Evolutionary conservation across 2,888 invertebrate genomes (phyloP), one percentile per base, ranked within the genome.

Genomic region (Seira musarum): DNA sequence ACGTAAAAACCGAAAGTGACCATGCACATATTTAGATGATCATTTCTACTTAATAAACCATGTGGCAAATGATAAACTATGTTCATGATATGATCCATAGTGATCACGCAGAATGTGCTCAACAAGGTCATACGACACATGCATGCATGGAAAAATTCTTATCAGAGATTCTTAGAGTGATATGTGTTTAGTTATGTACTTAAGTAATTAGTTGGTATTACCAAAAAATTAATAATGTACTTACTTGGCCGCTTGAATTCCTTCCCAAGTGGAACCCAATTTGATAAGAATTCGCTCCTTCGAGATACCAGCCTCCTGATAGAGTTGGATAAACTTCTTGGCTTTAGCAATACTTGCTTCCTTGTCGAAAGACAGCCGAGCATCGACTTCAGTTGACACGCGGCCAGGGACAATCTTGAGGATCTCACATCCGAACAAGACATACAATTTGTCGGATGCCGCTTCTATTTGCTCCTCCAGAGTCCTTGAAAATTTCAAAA

Each of bases 251-350:
- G 99, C 99, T 90, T 98, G 96, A 84, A 99, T 98, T 30, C 99
- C 99, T 90, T 99, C 99, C 99, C 99, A 99, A 0, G 99, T 99
- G 0, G 98, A 97, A 0, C 98, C 97, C 85, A 99, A 91, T 90
- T 99, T 99, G 85, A 99, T 99, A 21, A 99, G 92, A 88, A 99
- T 93, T 74, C 99, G 92, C 17, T 99, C 96, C 88, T 97, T 98
- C 82, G 91, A 90, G 73, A 99, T 94, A 3, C 98, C 98, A 88
- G 93, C 92, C 81, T 96, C 94, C 87, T 95, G 93, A 90, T 99
- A 99, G 88, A 98, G 90, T 73, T 93, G 91, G 87, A 99, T 98
- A 63, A 99, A 90, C 88, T 94, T 94, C 74, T 93, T 91, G 2
- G 98, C 99, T 89, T 97, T 98, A 10, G 93, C 91, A 87, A 99